Conservation (phyloP, 1,140 invertebrate genomes). For the Andrena cerasifolii region DNA sequence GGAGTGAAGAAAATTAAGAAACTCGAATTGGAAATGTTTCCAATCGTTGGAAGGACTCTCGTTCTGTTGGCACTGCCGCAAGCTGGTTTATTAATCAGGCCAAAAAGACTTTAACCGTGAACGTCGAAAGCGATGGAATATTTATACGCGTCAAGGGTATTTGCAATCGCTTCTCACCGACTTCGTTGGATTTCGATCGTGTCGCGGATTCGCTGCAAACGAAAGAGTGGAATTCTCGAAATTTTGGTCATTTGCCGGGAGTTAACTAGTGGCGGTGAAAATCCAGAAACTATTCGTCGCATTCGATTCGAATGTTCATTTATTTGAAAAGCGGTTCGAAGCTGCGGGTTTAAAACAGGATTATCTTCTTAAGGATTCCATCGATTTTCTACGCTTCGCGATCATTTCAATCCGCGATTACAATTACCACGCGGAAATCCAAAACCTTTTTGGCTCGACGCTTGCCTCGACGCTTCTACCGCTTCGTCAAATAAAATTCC, state of each 20-base stretch:
- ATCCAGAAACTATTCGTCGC: no score
- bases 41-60: constrained; percentile 48
- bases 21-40: constrained; percentile 45
- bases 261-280: no score
- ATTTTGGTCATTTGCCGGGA: no score
- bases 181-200: not conserved
- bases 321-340: no score
- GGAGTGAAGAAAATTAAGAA: constrained; percentile 26
- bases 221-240: not conserved
- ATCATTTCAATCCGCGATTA: no score
- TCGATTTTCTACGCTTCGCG: no score
- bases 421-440: no score
- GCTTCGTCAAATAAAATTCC: not conserved
- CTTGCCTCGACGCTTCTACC: not conserved
- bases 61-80: constrained; percentile 30
- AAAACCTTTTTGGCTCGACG: not conserved
- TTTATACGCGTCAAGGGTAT: not conserved
- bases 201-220: not conserved
- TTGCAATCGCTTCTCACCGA: not conserved
- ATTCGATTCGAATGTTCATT: no score
- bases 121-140: not conserved
- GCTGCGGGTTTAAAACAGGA: no score
- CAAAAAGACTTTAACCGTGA: constrained; percentile 24
- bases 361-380: no score
- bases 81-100: constrained; percentile 5